These are phyloP conservation scores for Bombus picipes DNA, from an alignment of 1,140 invertebrate genomes.

Conservation along the genomic window DNA sequence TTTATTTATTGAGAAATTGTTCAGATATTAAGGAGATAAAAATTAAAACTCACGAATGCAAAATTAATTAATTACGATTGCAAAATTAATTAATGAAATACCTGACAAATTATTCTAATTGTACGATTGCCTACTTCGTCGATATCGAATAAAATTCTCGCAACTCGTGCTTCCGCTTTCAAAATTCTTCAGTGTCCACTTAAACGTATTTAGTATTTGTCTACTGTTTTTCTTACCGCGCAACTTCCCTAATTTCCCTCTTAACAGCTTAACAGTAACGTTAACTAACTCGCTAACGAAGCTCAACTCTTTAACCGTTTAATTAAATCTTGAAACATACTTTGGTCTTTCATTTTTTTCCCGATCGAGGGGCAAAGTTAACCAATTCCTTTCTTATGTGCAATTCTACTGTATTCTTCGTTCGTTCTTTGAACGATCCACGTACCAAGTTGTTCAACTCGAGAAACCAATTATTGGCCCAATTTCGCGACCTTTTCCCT, in stretches of 20 bases:
- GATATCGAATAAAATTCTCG: too few relatives aligned
- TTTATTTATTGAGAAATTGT: too few relatives aligned
- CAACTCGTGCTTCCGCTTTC: not conserved
- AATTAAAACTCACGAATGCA: too few relatives aligned
- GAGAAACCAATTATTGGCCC: conserved; percentile 9
- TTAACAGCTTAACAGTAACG: not conserved
- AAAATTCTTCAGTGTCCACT: not conserved
- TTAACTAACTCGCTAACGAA: not conserved
- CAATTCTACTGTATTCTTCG: not conserved
- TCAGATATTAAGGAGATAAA: too few relatives aligned
- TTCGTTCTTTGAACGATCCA: too few relatives aligned
- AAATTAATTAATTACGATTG: too few relatives aligned
- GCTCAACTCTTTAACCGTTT: not conserved
- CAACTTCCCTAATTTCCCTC: not conserved
- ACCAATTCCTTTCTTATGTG: not conserved
- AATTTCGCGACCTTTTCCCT: not conserved
- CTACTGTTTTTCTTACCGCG: not conserved
- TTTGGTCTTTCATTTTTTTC: not conserved
- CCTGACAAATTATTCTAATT: too few relatives aligned
- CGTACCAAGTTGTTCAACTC: not conserved
- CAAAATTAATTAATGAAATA: too few relatives aligned
- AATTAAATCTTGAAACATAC: not conserved
- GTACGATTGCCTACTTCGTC: too few relatives aligned
- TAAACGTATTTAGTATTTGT: not conserved
- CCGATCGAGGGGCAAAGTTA: not conserved